phyloP scores from a whole-genome alignment of 2,113 vertebrate genomes.

The Pseudopodoces humilis region DNA sequence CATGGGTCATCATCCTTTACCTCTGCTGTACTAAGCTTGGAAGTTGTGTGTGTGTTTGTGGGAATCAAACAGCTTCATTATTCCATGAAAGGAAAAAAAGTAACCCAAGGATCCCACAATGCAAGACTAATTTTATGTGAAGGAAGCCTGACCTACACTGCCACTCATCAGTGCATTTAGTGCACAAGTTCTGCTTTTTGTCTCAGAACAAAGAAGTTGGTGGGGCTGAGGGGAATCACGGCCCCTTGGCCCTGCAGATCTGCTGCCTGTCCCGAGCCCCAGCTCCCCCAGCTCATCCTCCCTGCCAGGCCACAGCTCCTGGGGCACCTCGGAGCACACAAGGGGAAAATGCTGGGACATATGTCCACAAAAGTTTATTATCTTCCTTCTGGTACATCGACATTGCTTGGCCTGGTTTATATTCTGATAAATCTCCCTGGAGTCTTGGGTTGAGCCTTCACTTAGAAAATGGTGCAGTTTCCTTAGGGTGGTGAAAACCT shows the following conservation, averaged over 20 bases:
- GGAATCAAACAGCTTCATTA: background rate
- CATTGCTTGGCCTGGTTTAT: background rate
- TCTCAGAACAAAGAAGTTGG: background rate
- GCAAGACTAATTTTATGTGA: background rate
- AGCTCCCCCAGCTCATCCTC: background rate
- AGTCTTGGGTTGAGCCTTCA: background rate
- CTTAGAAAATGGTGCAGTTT: background rate
- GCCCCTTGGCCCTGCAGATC: background rate
- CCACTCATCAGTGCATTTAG: background rate
- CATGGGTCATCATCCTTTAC: background rate
- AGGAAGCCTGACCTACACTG: background rate
- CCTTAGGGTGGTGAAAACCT: background rate
- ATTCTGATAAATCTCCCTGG: background rate
- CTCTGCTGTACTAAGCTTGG: background rate
- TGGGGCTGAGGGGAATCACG: background rate
- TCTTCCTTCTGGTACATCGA: background rate
- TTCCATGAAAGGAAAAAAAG: background rate
- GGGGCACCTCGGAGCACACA: fast-evolving
- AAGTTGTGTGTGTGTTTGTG: background rate
- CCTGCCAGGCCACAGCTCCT: background rate
- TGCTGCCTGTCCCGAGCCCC: background rate
- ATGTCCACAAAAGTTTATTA: background rate
- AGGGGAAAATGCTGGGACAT: fast-evolving
- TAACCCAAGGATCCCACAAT: background rate
- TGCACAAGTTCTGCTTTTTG: background rate